Percentiles rank a stretch among this genome's conserved stretches.
Conservation (phyloP, 2,797 vertebrate genomes). For the Spinus olivaceus region DNA sequence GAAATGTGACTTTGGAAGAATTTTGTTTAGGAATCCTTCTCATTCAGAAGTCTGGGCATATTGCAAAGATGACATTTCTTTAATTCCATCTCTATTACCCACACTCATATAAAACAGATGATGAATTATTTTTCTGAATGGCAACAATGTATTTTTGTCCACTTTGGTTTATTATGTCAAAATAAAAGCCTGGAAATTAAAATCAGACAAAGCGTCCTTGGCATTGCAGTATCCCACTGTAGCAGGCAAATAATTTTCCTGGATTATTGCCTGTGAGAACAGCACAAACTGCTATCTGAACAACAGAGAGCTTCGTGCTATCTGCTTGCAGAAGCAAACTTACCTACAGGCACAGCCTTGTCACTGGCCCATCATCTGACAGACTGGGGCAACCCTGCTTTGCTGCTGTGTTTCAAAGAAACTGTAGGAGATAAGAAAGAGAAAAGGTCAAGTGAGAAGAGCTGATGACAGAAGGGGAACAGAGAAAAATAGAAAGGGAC, state of each 20-base stretch:
- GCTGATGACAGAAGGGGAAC: not conserved
- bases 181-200: slow-evolving; percentile 25
- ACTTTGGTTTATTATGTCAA: not conserved
- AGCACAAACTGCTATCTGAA: not conserved
- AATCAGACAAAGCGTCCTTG: not conserved
- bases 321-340: not conserved
- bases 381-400: not conserved
- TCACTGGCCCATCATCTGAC: not conserved
- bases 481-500: not conserved
- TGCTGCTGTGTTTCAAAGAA: not conserved
- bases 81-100: slow-evolving; percentile 29
- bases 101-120: slow-evolving; percentile 9
- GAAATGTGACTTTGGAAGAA: slow-evolving; percentile 5
- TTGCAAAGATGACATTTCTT: slow-evolving; percentile 4
- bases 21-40: slow-evolving; percentile 15
- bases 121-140: slow-evolving; percentile 38
- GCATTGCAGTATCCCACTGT: not conserved
- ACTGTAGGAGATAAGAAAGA: not conserved
- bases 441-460: not conserved
- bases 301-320: not conserved
- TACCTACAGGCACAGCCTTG: not conserved
- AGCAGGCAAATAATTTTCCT: not conserved
- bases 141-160: not conserved
- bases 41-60: not conserved
- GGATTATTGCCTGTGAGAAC: not conserved